Evolutionary conservation across 2,888 invertebrate genomes (phyloP), one percentile per base, ranked within the genome.

Genomic region (Cantharis flavilabris): DNA sequence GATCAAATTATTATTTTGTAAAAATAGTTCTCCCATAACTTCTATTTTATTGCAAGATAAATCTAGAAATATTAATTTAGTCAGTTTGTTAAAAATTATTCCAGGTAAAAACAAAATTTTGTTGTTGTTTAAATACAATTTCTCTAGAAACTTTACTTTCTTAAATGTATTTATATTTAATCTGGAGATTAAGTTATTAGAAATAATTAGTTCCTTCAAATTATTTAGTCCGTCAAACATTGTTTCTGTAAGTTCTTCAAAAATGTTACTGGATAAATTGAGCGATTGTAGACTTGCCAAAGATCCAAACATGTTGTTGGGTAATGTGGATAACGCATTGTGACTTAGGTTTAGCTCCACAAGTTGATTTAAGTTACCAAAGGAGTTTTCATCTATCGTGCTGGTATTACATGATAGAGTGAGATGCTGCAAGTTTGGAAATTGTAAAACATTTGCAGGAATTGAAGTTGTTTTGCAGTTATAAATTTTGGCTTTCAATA

Each of bases 71-170:
- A 74, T 49, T 28, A 84, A 72, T 20, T 80, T 77, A 14, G 69
- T 72, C 18, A 80, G 65, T 69, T 77, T 77, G 72, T 82, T 82
- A 62, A 84, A 81, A n/a, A 81, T n/a, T 26, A 81, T 80, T n/a
- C 76, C 33, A 67, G 79, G 72, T 7, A 84, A 28, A 23, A 73
- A 62, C 18, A 63, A 63, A 23, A 84, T 76, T 9, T 64, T 67
- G 69, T 84, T 84, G 62, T 83, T 64, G 69, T 79, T 77, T 10
- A 84, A 71, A 77, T 76, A 76, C 26, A 84, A 76, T 63, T 72
- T 70, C 69, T 76, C 71, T 23, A 84, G 33, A 14, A 70, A 70
- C 70, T 49, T 69, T 16, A 77, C 62, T 16, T 73, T 70, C 69
- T 82, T 82, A 26, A 83, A 76, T 3, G 80, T 75, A 13, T 82